Conservation (phyloP, 2,888 invertebrate genomes). For the Catocala sponsa region DNA sequence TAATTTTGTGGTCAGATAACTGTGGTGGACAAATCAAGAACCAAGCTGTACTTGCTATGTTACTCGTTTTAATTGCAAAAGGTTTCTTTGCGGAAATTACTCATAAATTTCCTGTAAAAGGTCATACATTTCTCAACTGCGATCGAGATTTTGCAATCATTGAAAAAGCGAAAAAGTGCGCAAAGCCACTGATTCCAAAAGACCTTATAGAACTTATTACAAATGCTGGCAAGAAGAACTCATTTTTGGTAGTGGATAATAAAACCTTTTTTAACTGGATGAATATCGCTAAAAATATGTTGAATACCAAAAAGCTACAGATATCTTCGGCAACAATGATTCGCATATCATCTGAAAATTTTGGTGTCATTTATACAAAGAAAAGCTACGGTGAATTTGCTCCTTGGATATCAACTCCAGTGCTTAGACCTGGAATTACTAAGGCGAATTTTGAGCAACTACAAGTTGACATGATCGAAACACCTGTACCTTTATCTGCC, state of each 20-base stretch:
- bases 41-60: slow-evolving; percentile 13
- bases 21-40: slow-evolving; percentile 10
- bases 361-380: slow-evolving; percentile 23
- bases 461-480: slow-evolving; percentile 19
- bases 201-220: too few species aligned
- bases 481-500: slow-evolving; percentile 27
- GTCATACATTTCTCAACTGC: too few species aligned
- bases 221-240: too few species aligned
- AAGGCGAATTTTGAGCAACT: slow-evolving; percentile 13
- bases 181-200: too few species aligned
- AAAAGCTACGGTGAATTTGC: slow-evolving; percentile 23
- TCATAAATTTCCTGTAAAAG: too few species aligned
- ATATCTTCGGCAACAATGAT: slow-evolving; percentile 15
- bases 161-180: too few species aligned
- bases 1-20: slow-evolving; percentile 1
- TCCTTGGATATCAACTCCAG: slow-evolving; percentile 17
- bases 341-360: slow-evolving; percentile 21
- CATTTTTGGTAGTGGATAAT: neutral
- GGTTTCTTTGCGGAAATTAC: neutral
- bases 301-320: slow-evolving; percentile 18
- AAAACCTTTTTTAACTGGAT: slow-evolving; percentile 21
- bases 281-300: slow-evolving; percentile 16
- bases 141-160: too few species aligned
- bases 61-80: slow-evolving; percentile 12
- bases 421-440: slow-evolving; percentile 21